phyloP scores from a whole-genome alignment of 2,113 vertebrate species.

The Hyaena hyaena region DNA sequence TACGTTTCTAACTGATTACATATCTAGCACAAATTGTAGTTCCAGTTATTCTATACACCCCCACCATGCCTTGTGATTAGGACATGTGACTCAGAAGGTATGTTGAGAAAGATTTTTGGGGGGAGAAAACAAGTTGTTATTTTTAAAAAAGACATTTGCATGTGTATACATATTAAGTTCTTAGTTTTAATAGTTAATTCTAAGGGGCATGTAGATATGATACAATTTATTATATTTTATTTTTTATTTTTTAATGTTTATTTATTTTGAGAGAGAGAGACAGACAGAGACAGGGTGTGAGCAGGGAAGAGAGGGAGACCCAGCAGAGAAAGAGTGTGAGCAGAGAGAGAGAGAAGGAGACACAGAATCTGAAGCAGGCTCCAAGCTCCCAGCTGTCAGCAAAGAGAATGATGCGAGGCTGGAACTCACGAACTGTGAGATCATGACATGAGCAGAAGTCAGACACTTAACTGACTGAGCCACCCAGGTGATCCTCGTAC shows the following conservation, averaged over 20 bases:
- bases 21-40: not conserved
- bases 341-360: too few relatives aligned
- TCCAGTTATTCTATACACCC: not conserved
- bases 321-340: too few relatives aligned
- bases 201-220: not conserved
- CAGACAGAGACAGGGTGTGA: too few relatives aligned
- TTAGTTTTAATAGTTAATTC: not conserved
- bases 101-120: not conserved
- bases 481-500: too few relatives aligned
- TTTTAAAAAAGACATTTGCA: not conserved
- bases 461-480: too few relatives aligned
- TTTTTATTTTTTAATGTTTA: not conserved
- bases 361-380: too few relatives aligned
- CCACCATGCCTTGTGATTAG: not conserved
- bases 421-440: too few relatives aligned
- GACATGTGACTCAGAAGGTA: not conserved
- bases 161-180: not conserved
- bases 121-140: not conserved
- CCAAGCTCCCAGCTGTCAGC: too few relatives aligned
- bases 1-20: not conserved
- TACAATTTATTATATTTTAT: not conserved
- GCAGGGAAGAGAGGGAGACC: too few relatives aligned
- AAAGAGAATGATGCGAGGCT: too few relatives aligned
- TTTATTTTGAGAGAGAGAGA: too few relatives aligned
- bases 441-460: too few relatives aligned